Evolutionary conservation across 2,797 vertebrate genomes (phyloP), one percentile per base, ranked within the genome.

Genomic region (Sitta carolinensis): DNA sequence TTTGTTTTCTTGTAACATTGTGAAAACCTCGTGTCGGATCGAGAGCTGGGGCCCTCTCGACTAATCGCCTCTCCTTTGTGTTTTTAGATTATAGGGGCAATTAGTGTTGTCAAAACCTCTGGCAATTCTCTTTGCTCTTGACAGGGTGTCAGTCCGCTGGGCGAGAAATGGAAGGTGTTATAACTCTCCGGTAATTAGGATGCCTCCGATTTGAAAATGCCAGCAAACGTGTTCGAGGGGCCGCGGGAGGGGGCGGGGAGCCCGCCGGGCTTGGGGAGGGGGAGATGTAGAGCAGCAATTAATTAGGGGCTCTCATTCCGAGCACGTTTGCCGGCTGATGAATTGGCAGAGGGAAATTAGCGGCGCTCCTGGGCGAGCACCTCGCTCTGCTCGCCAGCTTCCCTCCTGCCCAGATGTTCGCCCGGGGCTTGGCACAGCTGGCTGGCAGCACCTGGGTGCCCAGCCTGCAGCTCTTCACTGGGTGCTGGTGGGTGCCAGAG

Each of bases 51-150:
- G 98, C 98, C 98, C 95, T 97, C 97, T 96, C 94, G 89, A 97
- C 97, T 97, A 97, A 97, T 97, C 97, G 97, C 97, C 96, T 97
- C 97, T 97, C 97, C 96, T 99, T 99, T 99, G 98, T 99, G 98
- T 98, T 98, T 98, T 99, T 99, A 98, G 98, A 99, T 99, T 99
- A 99, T 99, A 99, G 98, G 98, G 98, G 98, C 98, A 99, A 99
- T 99, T 99, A 99, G 98, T 98, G 98, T 98, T 98, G 98, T 99
- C 98, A 99, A 99, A 98, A 97, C 98, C 98, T 98, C 97, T 98
- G 98, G 97, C 97, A 97, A 98, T 98, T 98, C 98, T 98, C 97
- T 96, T 97, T 97, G 97, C 97, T 98, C 98, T 97, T 97, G 97
- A 97, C 97, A 97, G 96, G 97, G 96, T 97, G 96, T 98, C 98